Base-by-base conservation (phyloP, 2,113 vertebrate genomes). In the Odocoileus virginianus region DNA sequence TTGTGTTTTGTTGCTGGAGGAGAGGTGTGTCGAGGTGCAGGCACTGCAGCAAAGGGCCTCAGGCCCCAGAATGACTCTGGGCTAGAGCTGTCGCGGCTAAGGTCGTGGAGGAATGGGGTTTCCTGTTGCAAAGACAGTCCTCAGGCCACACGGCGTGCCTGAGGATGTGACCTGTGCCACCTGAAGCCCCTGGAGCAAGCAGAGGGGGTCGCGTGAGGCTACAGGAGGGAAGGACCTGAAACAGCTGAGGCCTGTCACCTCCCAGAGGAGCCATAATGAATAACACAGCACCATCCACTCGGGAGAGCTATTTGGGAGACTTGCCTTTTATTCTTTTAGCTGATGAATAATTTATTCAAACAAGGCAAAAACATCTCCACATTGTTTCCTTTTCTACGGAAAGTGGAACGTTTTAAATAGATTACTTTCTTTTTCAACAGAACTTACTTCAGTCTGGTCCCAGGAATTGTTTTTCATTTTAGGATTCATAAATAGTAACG, bases 201-300 rank as follows among this genome's bases (percentile, higher is more conserved):
- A 43, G 21, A 89, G 21, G 47, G 7, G 74, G 86, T 10, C 0
- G 0, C 0, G 1, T 5, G 81, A 78, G 54, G 81, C 40, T 4
- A 23, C 55, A 67, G 64, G 55, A 84, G 10, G 17, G 28, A 45
- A 33, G 45, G 60, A n/a, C 76, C 14, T 27, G 40, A 40, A 10
- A 27, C 40, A 30, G 13, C n/a, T n/a, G 40, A 15, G 45, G 19
- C 57, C 33, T 40, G 25, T 50, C 3, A 6, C 11, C 7, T 43
- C 60, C 21, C 21, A 0, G 6, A n/a, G 4, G n/a, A n/a, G 25
- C 30, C 1, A 3, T 1, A 11, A 2, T 33, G 58, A 61, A 40
- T 6, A 30, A 19, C 13, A 11, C 15, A 2, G 81, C 0, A 21
- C 12, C 52, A 10, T 13, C 94, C 17, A 2, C 55, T 45, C 19